Percentiles rank a stretch among this genome's conserved stretches.
These are phyloP conservation scores for Eupleurogrammus muticus DNA, from an alignment of 2,797 vertebrate species.

Conservation along the genomic window DNA sequence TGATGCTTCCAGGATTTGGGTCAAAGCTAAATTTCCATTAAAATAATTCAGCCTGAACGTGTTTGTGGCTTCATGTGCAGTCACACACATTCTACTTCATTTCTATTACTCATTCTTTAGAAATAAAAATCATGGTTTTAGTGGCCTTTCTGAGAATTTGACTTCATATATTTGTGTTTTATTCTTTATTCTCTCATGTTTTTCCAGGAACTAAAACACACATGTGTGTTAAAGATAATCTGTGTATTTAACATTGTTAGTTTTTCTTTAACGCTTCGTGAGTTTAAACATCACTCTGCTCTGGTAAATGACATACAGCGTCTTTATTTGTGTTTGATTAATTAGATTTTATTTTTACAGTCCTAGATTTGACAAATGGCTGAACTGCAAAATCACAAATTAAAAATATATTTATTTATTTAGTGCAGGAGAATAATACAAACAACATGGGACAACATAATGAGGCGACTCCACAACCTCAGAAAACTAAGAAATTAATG, in stretches of 20 bases:
- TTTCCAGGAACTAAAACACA: conserved; percentile 7
- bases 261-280: conserved; percentile 7
- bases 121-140: not conserved
- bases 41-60: not conserved
- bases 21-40: not conserved
- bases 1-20: not conserved
- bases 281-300: conserved; percentile 1
- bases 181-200: not conserved
- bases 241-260: conserved; percentile 10
- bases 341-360: too few species aligned
- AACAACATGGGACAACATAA: too few species aligned
- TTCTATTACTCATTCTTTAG: not conserved
- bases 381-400: too few species aligned
- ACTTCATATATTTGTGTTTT: not conserved
- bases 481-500: too few species aligned
- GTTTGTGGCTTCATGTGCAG: not conserved
- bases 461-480: too few species aligned
- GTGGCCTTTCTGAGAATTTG: not conserved
- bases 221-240: conserved; percentile 21
- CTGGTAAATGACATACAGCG: too few species aligned
- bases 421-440: too few species aligned
- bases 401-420: too few species aligned
- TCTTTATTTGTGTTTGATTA: too few species aligned
- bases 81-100: not conserved
- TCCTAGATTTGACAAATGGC: too few species aligned